These are phyloP conservation scores for Styela plicata DNA, from an alignment of 23 tunicate genomes.

Conservation along the genomic window DNA sequence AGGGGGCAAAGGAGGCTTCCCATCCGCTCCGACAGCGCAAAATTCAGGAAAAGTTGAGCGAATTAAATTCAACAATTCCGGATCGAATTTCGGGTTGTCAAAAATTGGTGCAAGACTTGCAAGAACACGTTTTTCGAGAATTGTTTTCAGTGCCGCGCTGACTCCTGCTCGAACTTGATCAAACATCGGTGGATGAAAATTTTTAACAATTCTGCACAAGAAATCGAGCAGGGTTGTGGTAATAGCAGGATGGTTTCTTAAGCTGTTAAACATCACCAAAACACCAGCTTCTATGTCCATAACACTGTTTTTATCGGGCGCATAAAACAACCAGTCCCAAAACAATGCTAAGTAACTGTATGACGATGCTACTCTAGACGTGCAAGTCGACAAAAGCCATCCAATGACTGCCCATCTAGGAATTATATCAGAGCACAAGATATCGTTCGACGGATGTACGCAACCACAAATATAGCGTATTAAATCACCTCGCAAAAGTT, in stretches of 20 bases:
- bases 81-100: conserved; percentile 77
- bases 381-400: conserved; percentile 79
- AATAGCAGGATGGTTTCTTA: conserved; percentile 75
- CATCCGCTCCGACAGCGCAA: conserved; percentile 27
- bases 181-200: conserved; percentile 71
- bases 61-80: conserved; percentile 57
- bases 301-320: conserved; percentile 77
- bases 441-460: conserved; percentile 83
- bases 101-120: conserved; percentile 66
- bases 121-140: conserved; percentile 78
- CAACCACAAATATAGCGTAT: conserved; percentile 86
- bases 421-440: conserved; percentile 79
- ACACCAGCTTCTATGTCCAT: conserved; percentile 94
- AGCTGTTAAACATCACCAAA: conserved; percentile 78
- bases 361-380: conserved; percentile 71
- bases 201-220: conserved; percentile 67
- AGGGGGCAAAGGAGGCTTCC: conserved; percentile 32
- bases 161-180: conserved; percentile 67
- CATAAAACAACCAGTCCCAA: conserved; percentile 90
- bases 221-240: conserved; percentile 79
- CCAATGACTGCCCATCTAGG: conserved; percentile 91
- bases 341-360: conserved; percentile 68
- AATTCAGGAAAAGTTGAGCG: conserved; percentile 64
- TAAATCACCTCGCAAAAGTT: conserved; percentile 64
- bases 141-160: conserved; percentile 51